phyloP scores from a whole-genome alignment of 2,113 vertebrate species.

The Alosa alosa region DNA sequence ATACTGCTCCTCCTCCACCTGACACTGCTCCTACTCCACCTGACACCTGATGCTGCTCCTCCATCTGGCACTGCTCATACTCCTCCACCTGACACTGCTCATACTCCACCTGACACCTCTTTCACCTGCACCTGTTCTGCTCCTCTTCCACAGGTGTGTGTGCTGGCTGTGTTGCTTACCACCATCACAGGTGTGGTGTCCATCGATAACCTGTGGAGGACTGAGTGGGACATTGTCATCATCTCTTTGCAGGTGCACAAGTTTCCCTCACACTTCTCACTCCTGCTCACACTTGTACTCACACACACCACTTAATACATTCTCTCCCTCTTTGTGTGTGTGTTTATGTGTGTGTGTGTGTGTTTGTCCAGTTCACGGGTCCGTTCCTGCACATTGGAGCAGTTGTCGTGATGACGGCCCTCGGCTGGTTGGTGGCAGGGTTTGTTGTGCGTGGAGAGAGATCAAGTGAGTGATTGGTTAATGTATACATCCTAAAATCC shows the following conservation, averaged over 20 bases:
- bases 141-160: conserved; percentile 73
- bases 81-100: too few relatives aligned
- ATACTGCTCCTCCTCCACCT: too few relatives aligned
- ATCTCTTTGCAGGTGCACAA: conserved; percentile 85
- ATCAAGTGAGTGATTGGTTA: conserved; percentile 61
- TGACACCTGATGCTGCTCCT: too few relatives aligned
- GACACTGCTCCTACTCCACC: too few relatives aligned
- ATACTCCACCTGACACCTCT: too few relatives aligned
- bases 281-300: neutral
- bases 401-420: conserved; percentile 75
- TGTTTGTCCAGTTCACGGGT: conserved; percentile 80
- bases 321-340: too few relatives aligned
- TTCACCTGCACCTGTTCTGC: neutral
- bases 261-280: conserved; percentile 8
- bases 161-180: conserved; percentile 77
- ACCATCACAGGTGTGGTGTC: conserved; percentile 85
- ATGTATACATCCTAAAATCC: too few relatives aligned
- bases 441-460: conserved; percentile 83
- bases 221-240: conserved; percentile 87
- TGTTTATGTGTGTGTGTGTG: conserved; percentile 6
- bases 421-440: conserved; percentile 90
- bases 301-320: neutral
- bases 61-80: too few relatives aligned
- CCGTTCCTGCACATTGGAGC: conserved; percentile 92
- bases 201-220: conserved; percentile 86